Evolutionary conservation across 2,888 invertebrate species (phyloP).

Genomic region (Patella caerulea): DNA sequence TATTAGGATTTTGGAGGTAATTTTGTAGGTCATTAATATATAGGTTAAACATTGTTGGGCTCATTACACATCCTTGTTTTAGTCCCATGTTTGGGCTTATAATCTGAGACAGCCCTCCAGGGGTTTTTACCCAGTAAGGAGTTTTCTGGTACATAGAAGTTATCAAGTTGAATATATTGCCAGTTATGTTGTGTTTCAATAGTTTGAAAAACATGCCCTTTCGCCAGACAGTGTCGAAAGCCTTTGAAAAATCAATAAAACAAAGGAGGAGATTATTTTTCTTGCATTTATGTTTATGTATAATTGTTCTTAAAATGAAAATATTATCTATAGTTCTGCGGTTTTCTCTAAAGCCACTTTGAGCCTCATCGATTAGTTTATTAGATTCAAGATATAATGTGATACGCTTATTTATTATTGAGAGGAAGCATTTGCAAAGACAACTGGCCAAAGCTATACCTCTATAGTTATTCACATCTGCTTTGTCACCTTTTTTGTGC

Average conservation of each 20-base stretch:
- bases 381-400: not conserved
- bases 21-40: constrained; percentile 3
- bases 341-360: not conserved
- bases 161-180: not conserved
- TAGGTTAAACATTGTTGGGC: not conserved
- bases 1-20: not conserved
- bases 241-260: not conserved
- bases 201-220: not conserved
- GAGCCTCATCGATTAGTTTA: not conserved
- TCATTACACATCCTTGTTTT: not conserved
- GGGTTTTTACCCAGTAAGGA: not conserved
- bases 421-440: not conserved
- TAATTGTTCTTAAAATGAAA: not conserved
- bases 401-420: not conserved
- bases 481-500: not conserved
- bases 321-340: not conserved
- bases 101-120: not conserved
- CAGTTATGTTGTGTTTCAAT: not conserved
- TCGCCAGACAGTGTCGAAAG: not conserved
- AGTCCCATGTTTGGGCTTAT: not conserved
- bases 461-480: not conserved
- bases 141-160: not conserved
- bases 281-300: not conserved
- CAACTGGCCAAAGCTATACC: not conserved
- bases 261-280: not conserved